Evolutionary conservation across 2,888 invertebrate species (phyloP), one percentile per base, ranked within the genome.

Genomic region (Cheilosia grossa): DNA sequence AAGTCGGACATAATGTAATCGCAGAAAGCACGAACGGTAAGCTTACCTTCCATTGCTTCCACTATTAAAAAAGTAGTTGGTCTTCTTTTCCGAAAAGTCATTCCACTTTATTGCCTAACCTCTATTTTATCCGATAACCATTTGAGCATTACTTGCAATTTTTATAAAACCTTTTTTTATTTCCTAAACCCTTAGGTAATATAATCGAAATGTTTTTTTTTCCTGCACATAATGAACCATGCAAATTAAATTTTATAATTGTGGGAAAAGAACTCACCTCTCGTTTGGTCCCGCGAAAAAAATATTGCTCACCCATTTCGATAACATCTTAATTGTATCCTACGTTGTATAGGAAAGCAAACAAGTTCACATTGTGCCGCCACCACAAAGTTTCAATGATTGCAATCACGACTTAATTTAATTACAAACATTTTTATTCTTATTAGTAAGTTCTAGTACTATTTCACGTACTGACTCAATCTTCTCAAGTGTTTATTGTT

Each of bases 331-430:
- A 42, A 80, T 79, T 79, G 56, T 40, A 69, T 13, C 10, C 30
- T 47, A 13, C n/a, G n/a, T 44, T 7, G 7, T 40, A n/a, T 19
- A 40, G 19, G 13, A 37, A 58, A 49, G 37, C n/a, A 59, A 53
- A 30, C 54, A 42, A 56, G 54, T 54, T 54, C 54, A 54, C 67
- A 54, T 54, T 56, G 54, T 44, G 21, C 21, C 5, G 1, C 61
- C 24, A 24, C 30, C 4, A 69, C n/a, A n/a, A n/a, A n/a, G n/a
- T n/a, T 21, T 42, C 15, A 24, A 33, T 67, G 72, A 73, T 79
- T 79, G 56, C 49, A 67, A 63, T 73, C 82, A 82, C 82, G 79
- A 79, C 49, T 63, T 67, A 19, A 79, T 30, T 73, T 73, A 79
- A 67, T 73, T 75, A 74, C 40, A 58, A 75, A 24, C 15, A 58